These are phyloP conservation scores for Hymenopus coronatus DNA, from an alignment of 2,888 invertebrate species.

Conservation along the genomic window DNA sequence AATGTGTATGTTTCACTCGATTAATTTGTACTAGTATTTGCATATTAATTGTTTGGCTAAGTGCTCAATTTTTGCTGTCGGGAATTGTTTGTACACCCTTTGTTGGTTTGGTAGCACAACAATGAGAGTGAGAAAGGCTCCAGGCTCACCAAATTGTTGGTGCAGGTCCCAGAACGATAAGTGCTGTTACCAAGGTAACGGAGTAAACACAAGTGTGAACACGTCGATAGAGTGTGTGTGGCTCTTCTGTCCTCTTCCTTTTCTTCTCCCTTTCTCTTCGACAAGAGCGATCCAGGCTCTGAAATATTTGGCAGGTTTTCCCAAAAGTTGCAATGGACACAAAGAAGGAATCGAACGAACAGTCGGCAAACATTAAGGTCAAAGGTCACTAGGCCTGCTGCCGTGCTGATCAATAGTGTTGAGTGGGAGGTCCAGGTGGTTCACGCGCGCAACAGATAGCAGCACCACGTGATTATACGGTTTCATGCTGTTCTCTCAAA, in stretches of 20 bases:
- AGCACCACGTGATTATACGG: neutral
- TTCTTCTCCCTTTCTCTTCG: too few species aligned
- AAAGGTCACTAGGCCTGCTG: neutral
- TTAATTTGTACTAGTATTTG: too few species aligned
- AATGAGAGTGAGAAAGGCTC: too few species aligned
- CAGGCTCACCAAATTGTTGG: neutral
- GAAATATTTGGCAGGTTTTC: neutral
- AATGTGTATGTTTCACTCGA: too few species aligned
- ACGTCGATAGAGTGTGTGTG: neutral
- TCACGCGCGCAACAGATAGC: neutral
- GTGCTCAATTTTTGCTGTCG: too few species aligned
- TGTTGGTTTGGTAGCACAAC: too few species aligned
- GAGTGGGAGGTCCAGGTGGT: neutral
- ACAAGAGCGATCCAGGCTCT: too few species aligned
- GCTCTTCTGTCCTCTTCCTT: too few species aligned
- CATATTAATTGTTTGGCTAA: too few species aligned
- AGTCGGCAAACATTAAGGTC: neutral
- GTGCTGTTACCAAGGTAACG: neutral
- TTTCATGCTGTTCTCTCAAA: too few species aligned
- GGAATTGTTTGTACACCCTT: too few species aligned
- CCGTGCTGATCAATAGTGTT: neutral
- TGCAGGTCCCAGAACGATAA: neutral
- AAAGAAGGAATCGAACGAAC: neutral
- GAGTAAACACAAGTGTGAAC: neutral
- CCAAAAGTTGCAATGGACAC: neutral